phyloP scores from a whole-genome alignment of 2,797 vertebrate species.

The Phoeniculus purpureus region DNA sequence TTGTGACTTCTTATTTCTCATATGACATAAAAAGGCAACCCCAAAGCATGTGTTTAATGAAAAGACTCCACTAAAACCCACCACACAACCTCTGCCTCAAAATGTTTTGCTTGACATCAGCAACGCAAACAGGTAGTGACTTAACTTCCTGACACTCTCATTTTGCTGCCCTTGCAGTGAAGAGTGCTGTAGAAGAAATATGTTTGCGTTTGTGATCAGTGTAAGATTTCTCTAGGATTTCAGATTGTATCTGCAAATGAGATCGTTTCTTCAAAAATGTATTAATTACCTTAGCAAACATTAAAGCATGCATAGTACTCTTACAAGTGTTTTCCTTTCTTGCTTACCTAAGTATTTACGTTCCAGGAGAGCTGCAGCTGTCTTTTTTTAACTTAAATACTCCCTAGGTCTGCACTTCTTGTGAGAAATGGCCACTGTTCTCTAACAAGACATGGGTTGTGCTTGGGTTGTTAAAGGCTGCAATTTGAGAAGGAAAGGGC shows the following conservation, averaged over 20 bases:
- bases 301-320: not conserved
- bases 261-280: not conserved
- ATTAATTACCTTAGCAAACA: not conserved
- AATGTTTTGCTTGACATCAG: fast-evolving
- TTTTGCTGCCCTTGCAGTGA: not conserved
- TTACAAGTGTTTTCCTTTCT: not conserved
- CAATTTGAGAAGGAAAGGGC: not conserved
- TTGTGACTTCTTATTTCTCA: not conserved
- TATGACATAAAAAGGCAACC: not conserved
- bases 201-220: not conserved
- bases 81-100: fast-evolving
- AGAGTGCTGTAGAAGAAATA: not conserved
- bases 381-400: not conserved
- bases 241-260: not conserved
- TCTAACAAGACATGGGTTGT: not conserved
- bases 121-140: not conserved
- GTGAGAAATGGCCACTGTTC: not conserved
- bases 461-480: not conserved
- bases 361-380: not conserved
- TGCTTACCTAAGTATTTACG: not conserved
- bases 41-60: not conserved
- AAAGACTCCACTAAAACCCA: not conserved
- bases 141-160: not conserved
- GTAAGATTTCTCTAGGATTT: not conserved
- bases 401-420: not conserved